Conservation (phyloP, 2,797 vertebrate genomes). For the Tinamus major region DNA sequence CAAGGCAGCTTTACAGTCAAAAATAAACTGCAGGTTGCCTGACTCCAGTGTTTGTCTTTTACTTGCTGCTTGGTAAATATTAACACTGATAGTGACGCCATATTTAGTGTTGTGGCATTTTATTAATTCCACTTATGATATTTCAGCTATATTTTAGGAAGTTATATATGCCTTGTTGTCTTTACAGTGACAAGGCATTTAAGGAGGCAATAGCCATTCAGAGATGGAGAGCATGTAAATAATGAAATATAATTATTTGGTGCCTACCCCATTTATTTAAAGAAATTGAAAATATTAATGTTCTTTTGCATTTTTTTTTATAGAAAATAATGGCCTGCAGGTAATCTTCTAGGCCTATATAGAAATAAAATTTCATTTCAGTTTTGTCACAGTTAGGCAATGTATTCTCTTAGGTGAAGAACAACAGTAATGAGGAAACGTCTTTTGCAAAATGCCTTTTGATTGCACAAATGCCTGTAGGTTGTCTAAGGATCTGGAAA, state of each 20-base stretch:
- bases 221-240: background rate
- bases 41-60: background rate
- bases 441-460: background rate
- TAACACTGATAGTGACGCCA: background rate
- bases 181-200: background rate
- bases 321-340: background rate
- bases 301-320: background rate
- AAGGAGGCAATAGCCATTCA: background rate
- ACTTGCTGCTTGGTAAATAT: background rate
- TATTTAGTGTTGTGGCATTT: background rate
- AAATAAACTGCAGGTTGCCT: background rate
- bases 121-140: background rate
- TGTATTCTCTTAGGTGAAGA: background rate
- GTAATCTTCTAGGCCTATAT: background rate
- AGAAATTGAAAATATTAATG: background rate
- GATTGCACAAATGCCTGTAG: background rate
- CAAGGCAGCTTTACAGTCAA: background rate
- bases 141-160: background rate
- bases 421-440: background rate
- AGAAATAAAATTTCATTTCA: conserved; percentile 27
- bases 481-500: background rate
- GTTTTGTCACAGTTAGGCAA: background rate
- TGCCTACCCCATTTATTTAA: background rate
- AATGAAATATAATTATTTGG: background rate
- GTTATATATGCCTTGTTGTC: background rate